These are phyloP conservation scores for Archaeoteleia sp. DNA, from an alignment of 2,888 invertebrate species.

Conservation along the genomic window DNA sequence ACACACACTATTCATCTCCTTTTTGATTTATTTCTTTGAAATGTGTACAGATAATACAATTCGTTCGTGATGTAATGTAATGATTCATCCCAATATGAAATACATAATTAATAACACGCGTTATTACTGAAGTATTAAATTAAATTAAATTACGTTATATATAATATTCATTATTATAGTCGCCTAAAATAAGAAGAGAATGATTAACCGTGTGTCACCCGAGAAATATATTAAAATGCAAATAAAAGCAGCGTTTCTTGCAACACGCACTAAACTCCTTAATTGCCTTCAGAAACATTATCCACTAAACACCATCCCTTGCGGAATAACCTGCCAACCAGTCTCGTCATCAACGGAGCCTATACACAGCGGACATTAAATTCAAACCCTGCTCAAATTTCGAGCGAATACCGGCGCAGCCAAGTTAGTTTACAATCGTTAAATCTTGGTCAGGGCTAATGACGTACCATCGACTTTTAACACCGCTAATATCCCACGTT, in stretches of 20 bases:
- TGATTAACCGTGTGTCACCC: no score
- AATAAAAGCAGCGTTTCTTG: conserved; percentile 5
- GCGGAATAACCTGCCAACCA: conserved; percentile 25
- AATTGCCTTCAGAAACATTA: conserved; percentile 38
- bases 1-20: no score
- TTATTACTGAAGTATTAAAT: no score
- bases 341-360: conserved; percentile 27
- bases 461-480: conserved; percentile 43
- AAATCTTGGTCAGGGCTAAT: conserved; percentile 46
- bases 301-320: conserved; percentile 33
- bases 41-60: no score
- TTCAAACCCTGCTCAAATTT: conserved; percentile 37
- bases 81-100: no score
- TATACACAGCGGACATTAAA: conserved; percentile 26
- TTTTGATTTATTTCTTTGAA: no score
- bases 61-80: no score
- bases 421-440: conserved; percentile 43
- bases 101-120: no score
- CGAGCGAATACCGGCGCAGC: conserved; percentile 35
- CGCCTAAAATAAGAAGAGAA: no score
- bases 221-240: no score
- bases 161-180: no score
- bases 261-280: conserved; percentile 20
- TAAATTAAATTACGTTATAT: no score
- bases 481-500: conserved; percentile 45